Evolutionary conservation across 2,888 invertebrate genomes (phyloP), one percentile per base, ranked within the genome.

Genomic region (Pogonocherus hispidulus): DNA sequence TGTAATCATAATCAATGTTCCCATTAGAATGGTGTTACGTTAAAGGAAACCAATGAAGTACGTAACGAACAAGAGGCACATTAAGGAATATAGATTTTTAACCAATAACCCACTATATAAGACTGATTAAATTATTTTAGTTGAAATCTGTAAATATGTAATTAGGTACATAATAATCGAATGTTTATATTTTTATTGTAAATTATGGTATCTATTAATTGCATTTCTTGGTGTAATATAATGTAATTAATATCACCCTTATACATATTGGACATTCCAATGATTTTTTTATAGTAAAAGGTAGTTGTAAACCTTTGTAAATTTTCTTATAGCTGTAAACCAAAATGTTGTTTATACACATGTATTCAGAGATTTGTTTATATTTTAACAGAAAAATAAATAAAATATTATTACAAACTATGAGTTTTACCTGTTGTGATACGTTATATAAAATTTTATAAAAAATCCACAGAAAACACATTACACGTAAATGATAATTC

Each of bases 301-400:
- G 41, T 37, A 63, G 37, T 44, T 55, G 18, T 44, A 19, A 9
- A 63, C 46, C 18, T 55, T 46, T 44, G 27, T 41, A 44, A n/a
- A 54, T 14, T 63, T 64, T 57, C 37, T 32, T 59, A 66, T 60
- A 60, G 66, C 66, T 66, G 66, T 60, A 60, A 57, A 66, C 66
- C 66, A 66, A 66, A 66, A 59, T 51, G 18, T 27, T 62, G 32
- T 59, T 47, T 59, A 59, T 46, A 46, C 46, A 6, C n/a, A n/a
- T n/a, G n/a, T n/a, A 27, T 27, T 8, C 27, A 41, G 41, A 41
- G 6, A 41, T 14, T 1, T n/a, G 41, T 41, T 41, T n/a, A 41
- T 41, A 41, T 41, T 41, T 41, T 41, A 41, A 41, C 16, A 41
- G 6, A 32, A 32, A n/a, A 32, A 32, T 32, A 1, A 32, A 32